Conservation (phyloP, 2,113 vertebrate genomes). For the Ceratotherium simum region DNA sequence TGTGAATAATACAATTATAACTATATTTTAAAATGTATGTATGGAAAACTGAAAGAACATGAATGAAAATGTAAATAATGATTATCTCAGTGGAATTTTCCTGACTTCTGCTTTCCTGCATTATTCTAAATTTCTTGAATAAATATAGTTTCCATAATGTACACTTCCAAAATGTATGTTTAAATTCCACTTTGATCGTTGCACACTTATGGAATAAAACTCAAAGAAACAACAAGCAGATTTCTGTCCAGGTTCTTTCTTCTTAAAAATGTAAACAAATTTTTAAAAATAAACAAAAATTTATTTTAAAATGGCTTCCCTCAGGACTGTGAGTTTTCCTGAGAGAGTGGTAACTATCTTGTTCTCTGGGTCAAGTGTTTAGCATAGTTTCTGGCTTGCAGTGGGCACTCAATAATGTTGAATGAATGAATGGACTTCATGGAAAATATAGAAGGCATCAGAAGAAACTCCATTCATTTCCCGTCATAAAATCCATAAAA, state of each 20-base stretch:
- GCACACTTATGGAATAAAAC: not conserved
- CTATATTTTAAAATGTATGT: not conserved
- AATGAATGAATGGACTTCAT: not conserved
- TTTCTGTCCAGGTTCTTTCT: not conserved
- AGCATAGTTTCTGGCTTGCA: not conserved
- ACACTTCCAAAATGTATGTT: not conserved
- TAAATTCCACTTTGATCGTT: not conserved
- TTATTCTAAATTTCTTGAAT: not conserved
- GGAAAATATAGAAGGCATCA: not conserved
- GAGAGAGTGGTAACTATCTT: not conserved
- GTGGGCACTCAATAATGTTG: not conserved
- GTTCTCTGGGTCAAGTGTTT: not conserved
- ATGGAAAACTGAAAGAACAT: not conserved
- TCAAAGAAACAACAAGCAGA: not conserved
- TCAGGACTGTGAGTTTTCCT: not conserved
- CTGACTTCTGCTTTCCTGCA: not conserved
- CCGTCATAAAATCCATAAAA: not conserved
- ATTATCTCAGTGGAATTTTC: not conserved
- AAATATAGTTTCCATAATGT: not conserved
- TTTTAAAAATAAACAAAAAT: not conserved
- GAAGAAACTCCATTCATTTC: not conserved
- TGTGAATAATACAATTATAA: not conserved
- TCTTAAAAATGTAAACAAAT: not conserved
- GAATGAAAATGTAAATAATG: not conserved
- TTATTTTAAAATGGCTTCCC: not conserved